Conservation (phyloP, 1,140 invertebrate species). For the Drosophila kikkawai region DNA sequence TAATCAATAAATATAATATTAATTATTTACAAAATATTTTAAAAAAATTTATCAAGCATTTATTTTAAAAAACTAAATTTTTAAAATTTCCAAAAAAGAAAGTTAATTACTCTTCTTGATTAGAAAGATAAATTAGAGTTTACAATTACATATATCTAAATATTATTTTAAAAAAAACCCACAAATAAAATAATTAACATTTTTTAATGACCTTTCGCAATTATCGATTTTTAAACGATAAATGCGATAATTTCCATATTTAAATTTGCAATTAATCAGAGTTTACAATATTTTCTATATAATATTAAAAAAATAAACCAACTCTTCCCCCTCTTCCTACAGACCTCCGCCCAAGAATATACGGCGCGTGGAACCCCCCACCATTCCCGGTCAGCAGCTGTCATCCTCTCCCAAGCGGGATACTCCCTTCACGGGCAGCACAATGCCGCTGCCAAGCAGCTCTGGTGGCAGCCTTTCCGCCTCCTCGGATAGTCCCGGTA, state of each 20-base stretch:
- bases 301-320: too few species aligned
- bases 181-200: background rate
- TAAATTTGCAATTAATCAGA: background rate
- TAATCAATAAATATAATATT: too few species aligned
- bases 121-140: too few species aligned
- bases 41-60: too few species aligned
- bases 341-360: slow-evolving; percentile 89
- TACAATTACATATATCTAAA: too few species aligned
- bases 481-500: slow-evolving; percentile 72
- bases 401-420: slow-evolving; percentile 84
- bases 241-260: background rate
- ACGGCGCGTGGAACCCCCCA: slow-evolving; percentile 86
- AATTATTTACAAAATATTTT: too few species aligned
- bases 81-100: background rate
- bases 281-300: too few species aligned
- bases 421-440: slow-evolving; percentile 65
- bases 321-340: slow-evolving; percentile 22
- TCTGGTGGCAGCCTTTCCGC: slow-evolving; percentile 63
- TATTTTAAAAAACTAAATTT: too few species aligned
- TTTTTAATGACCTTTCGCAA: background rate
- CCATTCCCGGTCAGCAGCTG: slow-evolving; percentile 84
- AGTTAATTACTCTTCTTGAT: background rate
- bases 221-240: background rate
- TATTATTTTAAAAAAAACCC: too few species aligned
- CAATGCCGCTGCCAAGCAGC: slow-evolving; percentile 69